Evolutionary conservation across 1,140 invertebrate species (phyloP).

Genomic region (Bombus confusus): DNA sequence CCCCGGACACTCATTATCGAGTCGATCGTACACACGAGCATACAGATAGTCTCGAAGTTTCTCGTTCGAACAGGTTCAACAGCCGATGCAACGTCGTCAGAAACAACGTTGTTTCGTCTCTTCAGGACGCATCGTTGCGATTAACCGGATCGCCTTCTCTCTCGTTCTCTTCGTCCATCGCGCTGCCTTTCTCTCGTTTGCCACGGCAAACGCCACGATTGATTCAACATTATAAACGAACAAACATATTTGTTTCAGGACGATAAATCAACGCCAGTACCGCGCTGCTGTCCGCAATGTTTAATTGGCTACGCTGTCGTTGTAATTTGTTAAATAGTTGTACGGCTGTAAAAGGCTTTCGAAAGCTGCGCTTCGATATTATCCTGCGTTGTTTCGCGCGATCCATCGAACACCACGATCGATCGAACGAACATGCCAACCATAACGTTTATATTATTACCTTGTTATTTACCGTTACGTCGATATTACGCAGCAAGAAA

Average conservation of each 20-base stretch:
- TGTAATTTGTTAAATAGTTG: constrained; percentile 13
- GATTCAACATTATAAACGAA: constrained; percentile 18
- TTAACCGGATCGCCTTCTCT: too few species aligned
- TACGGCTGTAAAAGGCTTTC: not conserved
- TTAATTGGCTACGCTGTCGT: not conserved
- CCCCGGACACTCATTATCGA: not conserved
- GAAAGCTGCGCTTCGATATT: too few species aligned
- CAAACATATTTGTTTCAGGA: too few species aligned
- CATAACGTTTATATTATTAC: too few species aligned
- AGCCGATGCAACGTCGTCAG: constrained; percentile 19
- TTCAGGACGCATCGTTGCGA: not conserved
- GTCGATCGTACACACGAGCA: not conserved
- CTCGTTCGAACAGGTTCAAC: constrained; percentile 1
- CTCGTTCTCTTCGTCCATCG: not conserved
- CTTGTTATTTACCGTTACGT: not conserved
- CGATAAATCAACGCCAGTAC: constrained; percentile 23
- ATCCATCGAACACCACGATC: too few species aligned
- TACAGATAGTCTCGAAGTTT: not conserved
- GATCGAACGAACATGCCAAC: not conserved
- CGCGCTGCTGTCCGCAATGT: not conserved
- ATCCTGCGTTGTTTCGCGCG: not conserved
- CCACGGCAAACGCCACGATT: not conserved
- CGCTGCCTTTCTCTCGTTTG: too few species aligned
- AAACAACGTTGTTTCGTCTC: constrained; percentile 4
- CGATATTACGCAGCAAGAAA: not conserved